Evolutionary conservation across 2,797 vertebrate genomes (phyloP).

Genomic region (Hapalemur alaotrensis): DNA sequence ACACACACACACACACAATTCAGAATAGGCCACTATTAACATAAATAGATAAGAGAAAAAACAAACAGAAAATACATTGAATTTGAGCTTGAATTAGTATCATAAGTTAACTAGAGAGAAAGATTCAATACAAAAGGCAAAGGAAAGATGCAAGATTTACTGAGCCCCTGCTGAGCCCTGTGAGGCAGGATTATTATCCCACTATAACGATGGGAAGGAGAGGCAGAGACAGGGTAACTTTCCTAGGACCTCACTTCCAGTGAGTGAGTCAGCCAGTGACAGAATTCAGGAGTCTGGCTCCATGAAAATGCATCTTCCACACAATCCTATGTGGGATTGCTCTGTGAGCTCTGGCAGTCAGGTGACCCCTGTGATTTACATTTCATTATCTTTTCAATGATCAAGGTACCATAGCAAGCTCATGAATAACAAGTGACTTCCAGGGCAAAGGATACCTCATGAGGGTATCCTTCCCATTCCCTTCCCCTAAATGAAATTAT

Average conservation of each 20-base stretch:
- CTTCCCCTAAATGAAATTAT: background rate
- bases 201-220: fast-evolving
- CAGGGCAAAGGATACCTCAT: background rate
- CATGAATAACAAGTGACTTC: background rate
- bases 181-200: background rate
- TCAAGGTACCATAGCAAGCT: background rate
- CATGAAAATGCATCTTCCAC: background rate
- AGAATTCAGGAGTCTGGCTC: background rate
- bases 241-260: background rate
- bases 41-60: background rate
- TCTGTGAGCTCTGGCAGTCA: background rate
- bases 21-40: background rate
- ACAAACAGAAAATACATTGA: background rate
- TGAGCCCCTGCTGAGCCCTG: fast-evolving
- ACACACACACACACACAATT: background rate
- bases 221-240: background rate
- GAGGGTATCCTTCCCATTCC: background rate
- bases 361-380: background rate
- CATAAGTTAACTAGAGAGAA: background rate
- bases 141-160: background rate
- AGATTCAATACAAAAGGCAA: background rate
- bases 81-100: background rate
- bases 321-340: fast-evolving
- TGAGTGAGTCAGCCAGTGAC: background rate
- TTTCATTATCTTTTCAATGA: background rate